Evolutionary conservation across 2,888 invertebrate genomes (phyloP).

Genomic region (Diarsia brunnea): DNA sequence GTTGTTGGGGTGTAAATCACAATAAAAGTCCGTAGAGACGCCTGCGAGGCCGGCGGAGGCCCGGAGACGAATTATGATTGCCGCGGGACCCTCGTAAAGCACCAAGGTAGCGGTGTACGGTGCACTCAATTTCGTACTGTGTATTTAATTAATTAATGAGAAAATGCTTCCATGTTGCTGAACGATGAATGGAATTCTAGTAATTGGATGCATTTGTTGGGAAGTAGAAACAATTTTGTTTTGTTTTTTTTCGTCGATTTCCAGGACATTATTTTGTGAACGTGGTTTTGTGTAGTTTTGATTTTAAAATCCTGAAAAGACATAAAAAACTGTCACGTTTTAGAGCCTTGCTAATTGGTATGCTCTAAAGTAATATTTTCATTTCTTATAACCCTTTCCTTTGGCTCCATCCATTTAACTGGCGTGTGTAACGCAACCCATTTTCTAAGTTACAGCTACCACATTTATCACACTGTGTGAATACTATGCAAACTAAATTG

Average conservation of each 20-base stretch:
- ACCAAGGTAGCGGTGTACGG: constrained; percentile 72
- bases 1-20: constrained; percentile 86
- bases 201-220: constrained; percentile 5
- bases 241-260: not conserved
- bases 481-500: constrained; percentile 62
- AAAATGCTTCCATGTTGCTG: constrained; percentile 58
- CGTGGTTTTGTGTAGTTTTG: not conserved
- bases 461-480: constrained; percentile 21
- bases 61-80: constrained; percentile 83
- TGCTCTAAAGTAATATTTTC: not conserved
- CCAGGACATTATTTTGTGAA: not conserved
- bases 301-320: not conserved
- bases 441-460: constrained; percentile 17
- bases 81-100: constrained; percentile 79
- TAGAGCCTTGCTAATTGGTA: not conserved
- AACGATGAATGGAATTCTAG: constrained; percentile 14
- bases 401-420: too few species aligned
- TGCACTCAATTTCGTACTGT: constrained; percentile 70
- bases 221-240: not conserved
- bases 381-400: constrained; percentile 13
- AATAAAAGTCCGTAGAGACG: constrained; percentile 88
- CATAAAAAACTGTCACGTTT: not conserved
- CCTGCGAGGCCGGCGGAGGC: constrained; percentile 80
- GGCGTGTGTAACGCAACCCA: constrained; percentile 12
- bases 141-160: constrained; percentile 69